A percentile compares a stretch with the other conserved stretches of the same genome.
Conservation (phyloP, 1,140 invertebrate species). For the Conus ventricosus region DNA sequence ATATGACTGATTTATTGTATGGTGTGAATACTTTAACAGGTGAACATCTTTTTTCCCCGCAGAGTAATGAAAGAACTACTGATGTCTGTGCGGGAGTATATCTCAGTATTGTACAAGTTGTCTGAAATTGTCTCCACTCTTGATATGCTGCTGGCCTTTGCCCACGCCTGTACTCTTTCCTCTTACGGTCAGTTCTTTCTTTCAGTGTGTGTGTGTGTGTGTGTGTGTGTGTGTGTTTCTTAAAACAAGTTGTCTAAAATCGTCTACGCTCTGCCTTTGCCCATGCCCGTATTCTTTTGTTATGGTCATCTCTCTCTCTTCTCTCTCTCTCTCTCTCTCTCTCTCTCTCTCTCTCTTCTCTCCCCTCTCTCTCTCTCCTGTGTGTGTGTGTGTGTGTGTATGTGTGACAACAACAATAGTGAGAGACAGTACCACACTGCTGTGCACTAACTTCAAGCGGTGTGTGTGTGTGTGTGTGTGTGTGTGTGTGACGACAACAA, state of each 20-base stretch:
- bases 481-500: not conserved
- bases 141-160: constrained; percentile 86
- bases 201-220: not conserved
- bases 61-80: constrained; percentile 77
- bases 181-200: constrained; percentile 70
- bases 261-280: too few relatives aligned
- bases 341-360: not conserved
- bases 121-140: constrained; percentile 87
- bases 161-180: constrained; percentile 80
- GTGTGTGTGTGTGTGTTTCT: not conserved
- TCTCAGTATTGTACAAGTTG: constrained; percentile 86
- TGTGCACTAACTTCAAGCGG: too few relatives aligned
- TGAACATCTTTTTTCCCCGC: not conserved
- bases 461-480: not conserved
- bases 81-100: constrained; percentile 79
- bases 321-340: not conserved
- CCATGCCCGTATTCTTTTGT: too few relatives aligned
- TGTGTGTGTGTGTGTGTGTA: not conserved
- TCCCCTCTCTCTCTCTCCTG: not conserved
- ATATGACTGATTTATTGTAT: too few relatives aligned
- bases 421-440: too few relatives aligned
- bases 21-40: too few relatives aligned
- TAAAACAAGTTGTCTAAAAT: too few relatives aligned
- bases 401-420: not conserved
- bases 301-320: not conserved